These are phyloP conservation scores for Lagorchestes hirsutus DNA, from an alignment of 2,797 vertebrate species.

Conservation along the genomic window DNA sequence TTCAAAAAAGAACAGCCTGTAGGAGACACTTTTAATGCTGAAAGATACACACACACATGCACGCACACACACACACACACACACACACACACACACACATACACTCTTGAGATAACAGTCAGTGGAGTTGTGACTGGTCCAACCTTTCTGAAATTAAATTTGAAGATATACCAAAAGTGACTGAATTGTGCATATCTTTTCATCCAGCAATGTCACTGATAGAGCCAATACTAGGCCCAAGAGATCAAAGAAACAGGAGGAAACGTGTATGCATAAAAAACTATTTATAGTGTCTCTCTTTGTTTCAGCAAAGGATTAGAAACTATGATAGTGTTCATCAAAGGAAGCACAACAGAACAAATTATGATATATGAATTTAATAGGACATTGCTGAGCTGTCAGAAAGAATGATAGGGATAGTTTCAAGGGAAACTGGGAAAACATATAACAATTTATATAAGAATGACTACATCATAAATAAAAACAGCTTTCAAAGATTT, in stretches of 20 bases:
- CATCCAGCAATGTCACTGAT: background rate
- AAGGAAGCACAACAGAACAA: background rate
- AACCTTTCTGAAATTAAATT: background rate
- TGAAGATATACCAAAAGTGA: background rate
- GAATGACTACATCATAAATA: background rate
- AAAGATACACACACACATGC: background rate
- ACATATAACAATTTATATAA: background rate
- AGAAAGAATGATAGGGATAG: background rate
- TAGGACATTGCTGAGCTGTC: background rate
- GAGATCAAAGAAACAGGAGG: background rate
- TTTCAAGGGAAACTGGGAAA: background rate
- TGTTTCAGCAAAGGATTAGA: no score
- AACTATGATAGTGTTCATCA: background rate
- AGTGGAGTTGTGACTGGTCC: background rate
- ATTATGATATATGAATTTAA: background rate
- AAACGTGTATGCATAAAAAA: background rate
- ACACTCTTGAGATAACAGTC: background rate
- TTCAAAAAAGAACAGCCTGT: background rate
- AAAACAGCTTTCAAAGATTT: background rate
- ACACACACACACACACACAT: no score
- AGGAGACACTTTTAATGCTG: background rate
- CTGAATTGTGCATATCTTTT: background rate
- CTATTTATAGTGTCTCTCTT: background rate
- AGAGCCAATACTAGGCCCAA: background rate
- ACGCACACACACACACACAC: no score